These are phyloP conservation scores for Cottus gobio DNA, from an alignment of 2,113 vertebrate species.

Conservation along the genomic window DNA sequence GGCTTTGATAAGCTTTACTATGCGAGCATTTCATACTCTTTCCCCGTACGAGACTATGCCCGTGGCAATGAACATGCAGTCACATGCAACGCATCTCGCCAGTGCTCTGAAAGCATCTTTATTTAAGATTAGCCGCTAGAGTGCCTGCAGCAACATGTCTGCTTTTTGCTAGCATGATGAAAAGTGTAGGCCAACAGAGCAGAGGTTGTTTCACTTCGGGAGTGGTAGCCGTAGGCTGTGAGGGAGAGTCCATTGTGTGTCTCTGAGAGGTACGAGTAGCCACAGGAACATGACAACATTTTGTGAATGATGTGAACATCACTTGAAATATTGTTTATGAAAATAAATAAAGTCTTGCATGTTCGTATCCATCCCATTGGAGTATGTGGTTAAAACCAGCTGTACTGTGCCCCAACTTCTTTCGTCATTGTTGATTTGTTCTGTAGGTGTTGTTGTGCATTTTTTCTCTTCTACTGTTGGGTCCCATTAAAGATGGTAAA, in stretches of 20 bases:
- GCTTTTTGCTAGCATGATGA: conserved; percentile 20
- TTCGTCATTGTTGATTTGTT: background rate
- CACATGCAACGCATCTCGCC: background rate
- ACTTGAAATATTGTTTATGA: background rate
- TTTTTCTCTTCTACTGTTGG: background rate
- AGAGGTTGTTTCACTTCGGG: conserved; percentile 61
- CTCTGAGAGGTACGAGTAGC: conserved; percentile 37
- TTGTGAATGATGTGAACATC: conserved; percentile 20
- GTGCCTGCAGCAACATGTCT: conserved; percentile 74
- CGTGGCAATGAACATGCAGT: conserved; percentile 5
- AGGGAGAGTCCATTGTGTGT: conserved; percentile 27
- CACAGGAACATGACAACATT: conserved; percentile 6
- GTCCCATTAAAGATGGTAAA: conserved; percentile 21
- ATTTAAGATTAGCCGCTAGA: conserved; percentile 7
- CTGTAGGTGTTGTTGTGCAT: background rate
- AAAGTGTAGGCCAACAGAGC: conserved; percentile 37
- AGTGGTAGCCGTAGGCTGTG: conserved; percentile 74
- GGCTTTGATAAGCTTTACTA: conserved; percentile 32
- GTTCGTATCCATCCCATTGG: background rate
- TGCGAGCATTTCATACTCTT: conserved; percentile 3
- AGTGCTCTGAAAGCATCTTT: conserved; percentile 16
- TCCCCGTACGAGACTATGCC: too few relatives aligned
- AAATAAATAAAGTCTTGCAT: background rate
- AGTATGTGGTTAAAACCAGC: background rate
- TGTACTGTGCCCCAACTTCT: background rate